A percentile compares a stretch with the other conserved stretches of the same genome.
phyloP scores from a whole-genome alignment of 2,113 vertebrate genomes.

The Grus americana region DNA sequence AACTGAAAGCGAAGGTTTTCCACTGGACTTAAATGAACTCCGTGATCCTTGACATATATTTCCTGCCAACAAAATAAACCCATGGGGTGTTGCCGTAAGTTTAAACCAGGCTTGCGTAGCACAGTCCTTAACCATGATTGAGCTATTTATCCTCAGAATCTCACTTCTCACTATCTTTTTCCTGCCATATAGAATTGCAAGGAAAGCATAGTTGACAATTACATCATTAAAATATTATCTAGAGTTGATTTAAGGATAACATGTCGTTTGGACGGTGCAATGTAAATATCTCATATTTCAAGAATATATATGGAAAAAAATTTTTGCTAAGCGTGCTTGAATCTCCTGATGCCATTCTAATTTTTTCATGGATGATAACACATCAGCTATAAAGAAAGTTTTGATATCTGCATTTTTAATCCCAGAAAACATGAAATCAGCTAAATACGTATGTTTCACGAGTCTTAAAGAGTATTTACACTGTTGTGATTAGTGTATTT shows the following conservation, averaged over 20 bases:
- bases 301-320: background rate
- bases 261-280: background rate
- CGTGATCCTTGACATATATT: background rate
- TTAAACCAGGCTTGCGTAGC: background rate
- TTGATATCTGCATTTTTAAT: slow-evolving; percentile 29
- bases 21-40: background rate
- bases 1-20: background rate
- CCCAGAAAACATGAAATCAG: background rate
- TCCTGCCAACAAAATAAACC: background rate
- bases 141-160: background rate
- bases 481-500: slow-evolving; percentile 63
- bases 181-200: background rate
- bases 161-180: background rate
- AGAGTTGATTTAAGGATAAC: slow-evolving; percentile 7
- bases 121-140: background rate
- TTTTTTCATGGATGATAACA: background rate
- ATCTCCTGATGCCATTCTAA: background rate
- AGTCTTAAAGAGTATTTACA: slow-evolving; percentile 26
- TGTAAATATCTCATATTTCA: background rate
- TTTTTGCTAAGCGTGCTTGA: background rate
- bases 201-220: background rate
- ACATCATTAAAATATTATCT: background rate
- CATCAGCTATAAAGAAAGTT: background rate
- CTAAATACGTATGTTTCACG: slow-evolving; percentile 13
- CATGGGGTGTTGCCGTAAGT: background rate